Evolutionary conservation across 2,888 invertebrate genomes (phyloP), one percentile per base, ranked within the genome.

Genomic region (Pardosa pseudoannulata): DNA sequence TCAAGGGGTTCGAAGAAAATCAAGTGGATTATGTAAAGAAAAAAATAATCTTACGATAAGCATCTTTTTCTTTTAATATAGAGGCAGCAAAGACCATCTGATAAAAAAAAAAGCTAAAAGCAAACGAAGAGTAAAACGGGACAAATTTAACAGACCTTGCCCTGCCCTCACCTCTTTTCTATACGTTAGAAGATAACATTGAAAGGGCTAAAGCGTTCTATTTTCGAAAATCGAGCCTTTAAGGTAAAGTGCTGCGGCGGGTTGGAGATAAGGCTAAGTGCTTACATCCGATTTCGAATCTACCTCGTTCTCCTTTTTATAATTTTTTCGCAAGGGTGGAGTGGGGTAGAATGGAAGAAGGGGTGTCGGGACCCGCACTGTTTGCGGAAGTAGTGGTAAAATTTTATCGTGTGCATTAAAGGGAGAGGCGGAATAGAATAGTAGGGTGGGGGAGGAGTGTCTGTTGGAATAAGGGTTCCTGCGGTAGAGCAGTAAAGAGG

Each of bases 351-450:
- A 5, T 56, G 56, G 56, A 16, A 16, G 23, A 23, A 11, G 5
- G 5, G 56, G 56, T 1, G 23, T 2, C 36, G 28, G 31, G 19
- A 19, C 11, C 28, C 16, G 32, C 75, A 64, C 23, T 83, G 83
- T 83, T 83, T 83, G 83, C 73, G 83, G 83, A 82, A 83, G 78
- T 76, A 56, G 83, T 27, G 83, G 83, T 83, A 83, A 7, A 83
- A 83, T 83, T 83, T 83, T 83, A 83, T 83, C 83, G 71, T 78
- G 76, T 78, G 68, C 78, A 83, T 83, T 83, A 83, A 78, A 83
- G 75, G n/a, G 73, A 23, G 23, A 56, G 56, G 23, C 2, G 2
- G 46, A 46, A 46, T 46, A 36, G 11, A 13, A 46, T n/a, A n/a
- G n/a, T 46, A 16, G 41, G 56, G 56, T 19, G 23, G 23, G 23